Percentiles rank a stretch among this genome's conserved stretches.
phyloP scores from a whole-genome alignment of 2,797 vertebrate species.

The Phrynocephalus guinanensis region DNA sequence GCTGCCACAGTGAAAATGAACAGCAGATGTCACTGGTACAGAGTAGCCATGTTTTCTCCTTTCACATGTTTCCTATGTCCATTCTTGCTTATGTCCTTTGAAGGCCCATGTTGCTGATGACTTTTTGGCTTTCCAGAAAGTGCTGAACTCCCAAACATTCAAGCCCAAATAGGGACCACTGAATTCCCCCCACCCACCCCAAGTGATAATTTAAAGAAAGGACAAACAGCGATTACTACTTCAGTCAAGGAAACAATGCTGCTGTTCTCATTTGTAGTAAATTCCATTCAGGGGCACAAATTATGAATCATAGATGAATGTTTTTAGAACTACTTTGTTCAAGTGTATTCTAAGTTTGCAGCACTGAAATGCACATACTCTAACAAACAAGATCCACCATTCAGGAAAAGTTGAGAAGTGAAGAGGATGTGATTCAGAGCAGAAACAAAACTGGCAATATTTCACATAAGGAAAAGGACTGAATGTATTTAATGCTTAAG shows the following conservation, averaged over 20 bases:
- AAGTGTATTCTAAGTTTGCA: constrained; percentile 80
- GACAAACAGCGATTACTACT: no score
- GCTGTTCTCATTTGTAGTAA: not conserved
- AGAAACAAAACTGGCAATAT: constrained; percentile 59
- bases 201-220: no score
- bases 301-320: not conserved
- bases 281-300: not conserved
- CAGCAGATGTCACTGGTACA: not conserved
- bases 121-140: constrained; percentile 15
- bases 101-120: constrained; percentile 47
- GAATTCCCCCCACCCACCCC: no score
- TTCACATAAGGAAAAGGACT: constrained; percentile 63
- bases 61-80: constrained; percentile 34
- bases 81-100: constrained; percentile 37
- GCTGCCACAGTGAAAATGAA: not conserved
- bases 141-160: not conserved
- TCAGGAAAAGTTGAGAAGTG: constrained; percentile 73
- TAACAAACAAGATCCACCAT: constrained; percentile 73
- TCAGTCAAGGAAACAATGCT: no score
- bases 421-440: constrained; percentile 63
- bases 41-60: not conserved
- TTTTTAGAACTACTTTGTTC: constrained; percentile 80
- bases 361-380: constrained; percentile 78
- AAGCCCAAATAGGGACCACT: not conserved
- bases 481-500: constrained; percentile 53